phyloP scores from a whole-genome alignment of 2,888 invertebrate species.

The Notodonta dromedarius region DNA sequence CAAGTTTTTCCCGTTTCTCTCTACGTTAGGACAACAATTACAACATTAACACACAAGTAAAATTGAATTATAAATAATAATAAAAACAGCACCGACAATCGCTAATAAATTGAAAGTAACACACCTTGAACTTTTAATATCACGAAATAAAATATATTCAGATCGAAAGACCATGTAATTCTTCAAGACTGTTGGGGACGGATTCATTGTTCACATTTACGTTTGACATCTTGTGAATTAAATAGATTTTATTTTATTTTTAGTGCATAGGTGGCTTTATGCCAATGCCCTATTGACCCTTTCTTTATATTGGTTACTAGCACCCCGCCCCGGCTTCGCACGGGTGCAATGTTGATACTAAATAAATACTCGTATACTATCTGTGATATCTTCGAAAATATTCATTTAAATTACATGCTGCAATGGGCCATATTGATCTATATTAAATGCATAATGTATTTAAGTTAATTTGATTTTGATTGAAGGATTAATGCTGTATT shows the following conservation, averaged over 20 bases:
- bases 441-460: too few relatives aligned
- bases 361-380: too few relatives aligned
- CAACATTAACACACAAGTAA: conserved; percentile 1
- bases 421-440: too few relatives aligned
- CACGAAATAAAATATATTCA: conserved; percentile 22
- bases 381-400: too few relatives aligned
- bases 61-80: conserved; percentile 21
- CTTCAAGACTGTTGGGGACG: conserved; percentile 9
- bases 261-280: background rate
- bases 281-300: background rate
- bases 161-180: conserved; percentile 17
- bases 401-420: too few relatives aligned
- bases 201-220: conserved; percentile 7
- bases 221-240: background rate
- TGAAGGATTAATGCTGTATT: too few relatives aligned
- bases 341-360: too few relatives aligned
- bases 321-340: too few relatives aligned
- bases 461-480: too few relatives aligned
- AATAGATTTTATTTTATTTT: too few relatives aligned
- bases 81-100: conserved; percentile 27
- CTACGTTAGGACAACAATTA: conserved; percentile 4
- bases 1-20: background rate
- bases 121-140: conserved; percentile 59
- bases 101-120: conserved; percentile 50
- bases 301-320: background rate